Percentiles rank a stretch among this genome's conserved stretches.
Evolutionary conservation across 1,140 invertebrate genomes (phyloP).

Genomic region (Bombus picipes): DNA sequence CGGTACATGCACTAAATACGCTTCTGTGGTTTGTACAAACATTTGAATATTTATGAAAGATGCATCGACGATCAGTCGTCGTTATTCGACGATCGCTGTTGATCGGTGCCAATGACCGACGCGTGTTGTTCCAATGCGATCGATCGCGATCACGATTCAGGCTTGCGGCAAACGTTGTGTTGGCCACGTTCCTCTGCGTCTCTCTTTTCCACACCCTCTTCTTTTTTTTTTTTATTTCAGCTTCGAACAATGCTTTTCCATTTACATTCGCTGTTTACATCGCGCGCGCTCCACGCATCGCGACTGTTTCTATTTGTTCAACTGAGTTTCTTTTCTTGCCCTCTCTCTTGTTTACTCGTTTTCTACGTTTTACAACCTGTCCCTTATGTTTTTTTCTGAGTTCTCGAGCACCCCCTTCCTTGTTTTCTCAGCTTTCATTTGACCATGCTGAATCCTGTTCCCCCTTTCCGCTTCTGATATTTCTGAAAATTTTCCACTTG

Average conservation of each 20-base stretch:
- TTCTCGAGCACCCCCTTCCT: neutral
- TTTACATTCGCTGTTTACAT: slow-evolving; percentile 58
- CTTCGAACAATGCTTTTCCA: slow-evolving; percentile 62
- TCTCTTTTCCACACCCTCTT: neutral
- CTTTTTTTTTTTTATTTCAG: neutral
- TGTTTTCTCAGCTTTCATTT: slow-evolving; percentile 1
- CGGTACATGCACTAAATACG: slow-evolving; percentile 31
- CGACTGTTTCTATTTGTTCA: slow-evolving; percentile 41
- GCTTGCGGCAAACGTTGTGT: too few species aligned
- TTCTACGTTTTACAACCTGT: neutral
- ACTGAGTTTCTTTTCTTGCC: slow-evolving; percentile 12
- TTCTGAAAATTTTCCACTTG: neutral
- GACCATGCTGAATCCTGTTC: neutral
- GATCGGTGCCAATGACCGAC: slow-evolving; percentile 28
- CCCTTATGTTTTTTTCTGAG: neutral
- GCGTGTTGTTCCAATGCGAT: neutral
- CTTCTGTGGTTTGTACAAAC: slow-evolving; percentile 48
- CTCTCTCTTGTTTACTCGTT: neutral
- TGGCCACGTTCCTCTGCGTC: neutral
- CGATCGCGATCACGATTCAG: neutral
- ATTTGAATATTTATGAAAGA: slow-evolving; percentile 66
- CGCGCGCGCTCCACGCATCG: slow-evolving; percentile 34
- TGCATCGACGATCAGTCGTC: slow-evolving; percentile 19
- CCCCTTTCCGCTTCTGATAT: neutral
- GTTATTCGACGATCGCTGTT: slow-evolving; percentile 19